Evolutionary conservation across 2,113 vertebrate genomes (phyloP).

Genomic region (Uropsilus gracilis): DNA sequence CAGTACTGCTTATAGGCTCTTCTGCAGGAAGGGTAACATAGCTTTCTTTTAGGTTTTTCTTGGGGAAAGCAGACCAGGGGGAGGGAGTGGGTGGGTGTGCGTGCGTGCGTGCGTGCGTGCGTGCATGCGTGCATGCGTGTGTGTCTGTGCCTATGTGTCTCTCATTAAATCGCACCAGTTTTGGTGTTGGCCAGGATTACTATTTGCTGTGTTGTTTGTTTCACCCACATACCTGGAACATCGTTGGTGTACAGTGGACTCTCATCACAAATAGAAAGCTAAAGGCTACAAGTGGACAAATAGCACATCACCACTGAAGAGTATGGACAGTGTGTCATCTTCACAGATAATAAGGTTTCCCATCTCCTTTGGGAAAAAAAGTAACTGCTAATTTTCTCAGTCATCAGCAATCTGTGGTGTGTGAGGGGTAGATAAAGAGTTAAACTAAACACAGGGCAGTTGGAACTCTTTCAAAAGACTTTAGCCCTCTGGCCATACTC

Average conservation of each 20-base stretch:
- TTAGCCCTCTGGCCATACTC: slow-evolving; percentile 13
- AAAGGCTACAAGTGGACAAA: not conserved
- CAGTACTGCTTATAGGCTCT: not conserved
- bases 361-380: not conserved
- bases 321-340: not conserved
- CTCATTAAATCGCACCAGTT: no score
- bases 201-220: not conserved
- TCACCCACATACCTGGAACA: not conserved
- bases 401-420: not conserved
- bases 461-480: slow-evolving; percentile 28
- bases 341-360: not conserved
- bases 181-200: not conserved
- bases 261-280: not conserved
- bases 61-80: not conserved
- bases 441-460: not conserved
- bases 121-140: no score
- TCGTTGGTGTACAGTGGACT: not conserved
- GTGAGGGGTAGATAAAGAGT: not conserved
- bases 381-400: not conserved
- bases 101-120: no score
- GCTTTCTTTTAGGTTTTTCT: not conserved
- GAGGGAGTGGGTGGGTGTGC: no score
- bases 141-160: no score
- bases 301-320: not conserved
- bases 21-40: accelerated